phyloP scores from a whole-genome alignment of 1,140 invertebrate genomes.

The Scaptomyza pallida region DNA sequence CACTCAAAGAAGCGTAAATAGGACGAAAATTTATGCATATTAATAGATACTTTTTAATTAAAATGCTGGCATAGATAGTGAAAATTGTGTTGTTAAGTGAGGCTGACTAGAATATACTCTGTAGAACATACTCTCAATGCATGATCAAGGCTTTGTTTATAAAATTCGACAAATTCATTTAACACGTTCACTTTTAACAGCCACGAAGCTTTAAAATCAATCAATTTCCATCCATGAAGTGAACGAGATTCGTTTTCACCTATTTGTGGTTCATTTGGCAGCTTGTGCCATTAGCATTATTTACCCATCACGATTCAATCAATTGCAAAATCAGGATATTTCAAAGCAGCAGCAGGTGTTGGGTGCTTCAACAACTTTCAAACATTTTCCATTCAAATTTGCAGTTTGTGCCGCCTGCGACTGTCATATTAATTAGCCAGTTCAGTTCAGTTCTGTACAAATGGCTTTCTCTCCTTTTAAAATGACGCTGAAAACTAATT shows the following conservation, averaged over 20 bases:
- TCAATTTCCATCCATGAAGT: not conserved
- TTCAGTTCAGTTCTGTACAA: slow-evolving; percentile 14
- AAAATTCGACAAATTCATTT: too few species aligned
- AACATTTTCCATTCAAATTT: slow-evolving; percentile 54
- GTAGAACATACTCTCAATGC: too few species aligned
- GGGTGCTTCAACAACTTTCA: not conserved
- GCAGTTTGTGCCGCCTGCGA: slow-evolving; percentile 40
- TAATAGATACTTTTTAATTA: slow-evolving; percentile 57
- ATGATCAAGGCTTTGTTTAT: too few species aligned
- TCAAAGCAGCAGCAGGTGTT: not conserved
- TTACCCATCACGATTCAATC: slow-evolving; percentile 26
- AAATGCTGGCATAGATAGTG: slow-evolving; percentile 29
- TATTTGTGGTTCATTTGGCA: slow-evolving; percentile 3
- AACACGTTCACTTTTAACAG: too few species aligned
- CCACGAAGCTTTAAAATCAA: not conserved
- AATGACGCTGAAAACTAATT: slow-evolving; percentile 73
- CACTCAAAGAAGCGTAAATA: slow-evolving; percentile 20
- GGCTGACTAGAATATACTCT: not conserved
- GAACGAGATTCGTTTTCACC: not conserved
- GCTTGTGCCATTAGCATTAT: slow-evolving; percentile 17
- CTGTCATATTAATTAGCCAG: slow-evolving; percentile 78
- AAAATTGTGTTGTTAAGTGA: not conserved
- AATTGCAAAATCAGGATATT: slow-evolving; percentile 26
- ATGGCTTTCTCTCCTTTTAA: slow-evolving; percentile 10
- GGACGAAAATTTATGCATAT: slow-evolving; percentile 1